phyloP scores from a whole-genome alignment of 2,888 invertebrate genomes.

The Heterodera filipjevi region DNA sequence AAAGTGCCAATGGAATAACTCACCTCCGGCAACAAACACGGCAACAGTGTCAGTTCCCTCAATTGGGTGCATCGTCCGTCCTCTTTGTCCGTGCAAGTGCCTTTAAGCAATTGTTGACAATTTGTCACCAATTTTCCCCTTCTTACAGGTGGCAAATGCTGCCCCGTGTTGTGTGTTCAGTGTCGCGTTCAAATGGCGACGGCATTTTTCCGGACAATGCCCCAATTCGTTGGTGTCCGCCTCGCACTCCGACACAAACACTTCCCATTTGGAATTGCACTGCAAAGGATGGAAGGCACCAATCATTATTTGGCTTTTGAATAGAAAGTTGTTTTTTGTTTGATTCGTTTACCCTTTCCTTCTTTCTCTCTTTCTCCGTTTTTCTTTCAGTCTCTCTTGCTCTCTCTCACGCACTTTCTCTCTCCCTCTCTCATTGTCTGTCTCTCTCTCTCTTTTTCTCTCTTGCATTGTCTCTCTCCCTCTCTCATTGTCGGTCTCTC shows the following conservation, averaged over 20 bases:
- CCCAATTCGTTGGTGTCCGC: slow-evolving; percentile 57
- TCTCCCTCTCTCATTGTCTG: not conserved
- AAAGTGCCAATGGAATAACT: not conserved
- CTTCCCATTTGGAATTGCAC: slow-evolving; percentile 63
- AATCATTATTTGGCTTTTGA: not conserved
- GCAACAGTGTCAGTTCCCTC: slow-evolving; percentile 50
- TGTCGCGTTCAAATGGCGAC: slow-evolving; percentile 47
- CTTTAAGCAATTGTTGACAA: not conserved
- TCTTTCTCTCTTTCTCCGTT: not conserved
- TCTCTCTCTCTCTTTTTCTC: too few relatives aligned
- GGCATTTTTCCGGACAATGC: slow-evolving; percentile 55
- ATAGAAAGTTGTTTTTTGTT: not conserved
- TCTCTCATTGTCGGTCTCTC: too few relatives aligned
- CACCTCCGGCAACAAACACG: slow-evolving; percentile 39
- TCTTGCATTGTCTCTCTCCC: too few relatives aligned
- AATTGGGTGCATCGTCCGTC: slow-evolving; percentile 60
- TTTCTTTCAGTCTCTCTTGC: too few relatives aligned
- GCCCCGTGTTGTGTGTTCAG: slow-evolving; percentile 44
- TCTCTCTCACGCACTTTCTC: not conserved
- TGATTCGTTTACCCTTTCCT: not conserved
- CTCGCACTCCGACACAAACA: slow-evolving; percentile 64
- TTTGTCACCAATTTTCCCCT: not conserved
- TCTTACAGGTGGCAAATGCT: slow-evolving; percentile 50
- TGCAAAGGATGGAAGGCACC: slow-evolving; percentile 27
- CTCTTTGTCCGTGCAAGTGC: slow-evolving; percentile 62